Evolutionary conservation across 2,113 vertebrate genomes (phyloP).

Genomic region (Martes martes): DNA sequence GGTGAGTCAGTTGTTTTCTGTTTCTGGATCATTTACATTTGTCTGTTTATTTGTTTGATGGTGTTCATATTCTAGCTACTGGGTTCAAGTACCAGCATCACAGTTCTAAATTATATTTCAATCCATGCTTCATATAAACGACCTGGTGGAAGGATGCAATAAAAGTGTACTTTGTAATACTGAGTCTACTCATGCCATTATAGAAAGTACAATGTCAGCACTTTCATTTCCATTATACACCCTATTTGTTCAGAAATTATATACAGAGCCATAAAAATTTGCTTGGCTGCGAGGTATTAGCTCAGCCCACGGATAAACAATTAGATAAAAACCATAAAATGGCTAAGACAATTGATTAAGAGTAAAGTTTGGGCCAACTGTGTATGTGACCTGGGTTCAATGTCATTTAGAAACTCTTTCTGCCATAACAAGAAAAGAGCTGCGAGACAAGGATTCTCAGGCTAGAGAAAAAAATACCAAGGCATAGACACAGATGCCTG

Average conservation of each 20-base stretch:
- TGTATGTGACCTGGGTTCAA: conserved; percentile 22
- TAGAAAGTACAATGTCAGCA: conserved; percentile 62
- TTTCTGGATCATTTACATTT: conserved; percentile 37
- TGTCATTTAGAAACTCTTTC: neutral
- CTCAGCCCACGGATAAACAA: conserved; percentile 51
- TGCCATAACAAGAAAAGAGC: neutral
- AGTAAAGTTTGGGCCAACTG: neutral
- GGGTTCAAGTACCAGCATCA: conserved; percentile 25
- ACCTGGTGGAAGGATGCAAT: conserved; percentile 32
- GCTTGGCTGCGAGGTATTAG: conserved; percentile 54
- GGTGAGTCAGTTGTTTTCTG: neutral
- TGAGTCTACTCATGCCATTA: conserved; percentile 51
- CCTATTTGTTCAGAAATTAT: conserved; percentile 64
- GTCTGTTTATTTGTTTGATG: conserved; percentile 40
- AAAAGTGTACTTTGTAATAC: conserved; percentile 18
- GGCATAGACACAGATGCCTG: neutral
- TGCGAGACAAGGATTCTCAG: neutral
- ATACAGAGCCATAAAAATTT: conserved; percentile 51
- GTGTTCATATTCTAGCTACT: neutral
- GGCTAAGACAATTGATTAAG: conserved; percentile 48
- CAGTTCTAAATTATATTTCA: conserved; percentile 65
- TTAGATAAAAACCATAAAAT: conserved; percentile 64
- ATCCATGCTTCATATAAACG: conserved; percentile 46
- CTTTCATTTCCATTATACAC: conserved; percentile 54
- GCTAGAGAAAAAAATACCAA: neutral